Evolutionary conservation across 2,797 vertebrate genomes (phyloP).

Genomic region (Tapirus indicus): DNA sequence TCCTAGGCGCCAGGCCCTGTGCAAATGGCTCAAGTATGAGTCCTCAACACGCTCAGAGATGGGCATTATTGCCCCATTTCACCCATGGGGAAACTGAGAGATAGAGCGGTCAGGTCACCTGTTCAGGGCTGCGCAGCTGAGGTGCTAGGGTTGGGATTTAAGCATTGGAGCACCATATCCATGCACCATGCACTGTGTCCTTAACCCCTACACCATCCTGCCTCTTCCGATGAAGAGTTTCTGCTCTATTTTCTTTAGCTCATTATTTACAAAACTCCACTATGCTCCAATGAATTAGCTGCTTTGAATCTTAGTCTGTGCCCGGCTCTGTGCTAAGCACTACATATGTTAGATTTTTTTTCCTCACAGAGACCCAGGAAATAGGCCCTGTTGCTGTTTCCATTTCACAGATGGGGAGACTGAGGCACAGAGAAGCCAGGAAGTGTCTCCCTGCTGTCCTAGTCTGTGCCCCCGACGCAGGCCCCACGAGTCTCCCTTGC

Average conservation of each 20-base stretch:
- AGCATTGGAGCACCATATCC: background rate
- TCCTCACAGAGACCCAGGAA: background rate
- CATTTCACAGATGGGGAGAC: background rate
- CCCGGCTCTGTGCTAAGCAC: background rate
- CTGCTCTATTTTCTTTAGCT: background rate
- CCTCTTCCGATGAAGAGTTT: background rate
- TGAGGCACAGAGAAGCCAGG: slow-evolving; percentile 9
- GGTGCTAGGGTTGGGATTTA: background rate
- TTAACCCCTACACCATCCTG: background rate
- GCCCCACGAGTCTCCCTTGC: background rate
- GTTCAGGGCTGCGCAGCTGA: background rate
- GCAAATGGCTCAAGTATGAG: background rate
- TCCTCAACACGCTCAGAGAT: background rate
- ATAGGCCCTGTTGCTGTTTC: background rate
- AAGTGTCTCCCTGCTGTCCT: background rate
- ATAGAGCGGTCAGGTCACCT: background rate
- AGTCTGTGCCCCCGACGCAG: background rate
- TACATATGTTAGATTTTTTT: background rate
- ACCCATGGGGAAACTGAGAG: background rate
- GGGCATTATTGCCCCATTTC: background rate
- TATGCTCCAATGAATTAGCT: background rate
- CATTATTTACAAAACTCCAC: background rate
- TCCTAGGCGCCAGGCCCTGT: background rate
- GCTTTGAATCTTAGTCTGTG: background rate
- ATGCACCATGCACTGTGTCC: no score